These are phyloP conservation scores for Enteromius unitaeniatus DNA, from an alignment of 2,797 vertebrate species.

Conservation along the genomic window DNA sequence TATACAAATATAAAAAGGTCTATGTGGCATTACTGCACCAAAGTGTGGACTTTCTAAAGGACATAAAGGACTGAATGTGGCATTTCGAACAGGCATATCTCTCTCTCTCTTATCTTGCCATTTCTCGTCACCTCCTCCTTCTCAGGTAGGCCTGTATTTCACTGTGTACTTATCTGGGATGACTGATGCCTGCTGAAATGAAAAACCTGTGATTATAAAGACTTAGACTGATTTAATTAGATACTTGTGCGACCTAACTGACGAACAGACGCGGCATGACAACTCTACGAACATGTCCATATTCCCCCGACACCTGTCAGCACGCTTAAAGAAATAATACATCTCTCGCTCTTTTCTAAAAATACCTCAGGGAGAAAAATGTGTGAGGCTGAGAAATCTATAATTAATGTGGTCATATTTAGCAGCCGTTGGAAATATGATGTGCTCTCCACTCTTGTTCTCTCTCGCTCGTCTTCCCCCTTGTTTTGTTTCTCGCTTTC, in stretches of 20 bases:
- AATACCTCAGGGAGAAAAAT: slow-evolving; percentile 47
- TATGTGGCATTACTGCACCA: background rate
- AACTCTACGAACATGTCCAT: slow-evolving; percentile 47
- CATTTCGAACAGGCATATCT: background rate
- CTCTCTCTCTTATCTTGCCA: slow-evolving; percentile 20
- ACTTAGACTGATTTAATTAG: slow-evolving; percentile 55
- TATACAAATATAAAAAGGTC: background rate
- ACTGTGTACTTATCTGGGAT: background rate
- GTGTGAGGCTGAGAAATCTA: slow-evolving; percentile 55
- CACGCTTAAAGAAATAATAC: slow-evolving; percentile 43
- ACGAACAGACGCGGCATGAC: slow-evolving; percentile 33
- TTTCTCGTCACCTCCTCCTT: background rate
- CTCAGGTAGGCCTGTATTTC: background rate
- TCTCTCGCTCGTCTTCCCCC: slow-evolving; percentile 17
- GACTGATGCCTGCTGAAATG: slow-evolving; percentile 48
- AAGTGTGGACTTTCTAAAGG: background rate
- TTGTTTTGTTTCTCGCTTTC: slow-evolving; percentile 11
- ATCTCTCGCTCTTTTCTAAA: slow-evolving; percentile 56
- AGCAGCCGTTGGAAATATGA: slow-evolving; percentile 55
- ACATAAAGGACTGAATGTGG: background rate
- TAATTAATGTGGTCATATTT: slow-evolving; percentile 64
- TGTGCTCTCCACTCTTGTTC: slow-evolving; percentile 34
- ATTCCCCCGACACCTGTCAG: slow-evolving; percentile 40
- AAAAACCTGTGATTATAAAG: slow-evolving; percentile 54
- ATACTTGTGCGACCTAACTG: slow-evolving; percentile 26